Conservation (phyloP, 2,113 vertebrate species). For the Grallaria varia region DNA sequence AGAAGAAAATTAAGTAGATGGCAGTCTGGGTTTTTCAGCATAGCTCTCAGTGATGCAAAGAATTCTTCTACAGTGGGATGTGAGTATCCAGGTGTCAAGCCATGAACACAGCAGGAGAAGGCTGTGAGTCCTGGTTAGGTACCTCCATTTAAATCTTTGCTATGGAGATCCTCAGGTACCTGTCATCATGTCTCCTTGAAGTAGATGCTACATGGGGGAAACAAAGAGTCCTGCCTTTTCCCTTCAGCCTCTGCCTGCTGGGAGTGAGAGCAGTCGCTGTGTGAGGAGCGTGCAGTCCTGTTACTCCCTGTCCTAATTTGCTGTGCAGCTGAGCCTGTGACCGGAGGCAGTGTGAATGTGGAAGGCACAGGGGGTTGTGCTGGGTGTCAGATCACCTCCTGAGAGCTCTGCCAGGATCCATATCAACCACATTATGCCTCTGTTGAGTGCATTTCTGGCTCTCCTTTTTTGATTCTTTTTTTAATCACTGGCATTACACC, state of each 20-base stretch:
- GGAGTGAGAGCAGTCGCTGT: not conserved
- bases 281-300: not conserved
- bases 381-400: constrained; percentile 3
- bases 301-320: constrained; percentile 11
- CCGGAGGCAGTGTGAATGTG: not conserved
- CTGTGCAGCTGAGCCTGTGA: not conserved
- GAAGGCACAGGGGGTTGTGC: not conserved
- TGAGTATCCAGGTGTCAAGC: not conserved
- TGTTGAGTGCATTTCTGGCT: constrained; percentile 14
- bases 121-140: not conserved
- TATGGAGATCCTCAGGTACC: not conserved
- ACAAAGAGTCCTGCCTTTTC: not conserved
- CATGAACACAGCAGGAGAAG: not conserved
- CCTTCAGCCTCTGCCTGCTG: not conserved
- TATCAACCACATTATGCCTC: not conserved
- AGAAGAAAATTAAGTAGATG: not conserved
- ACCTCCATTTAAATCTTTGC: not conserved
- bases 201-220: not conserved
- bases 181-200: not conserved
- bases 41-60: not conserved
- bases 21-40: not conserved
- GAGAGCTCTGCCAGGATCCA: constrained; percentile 3
- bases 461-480: not conserved
- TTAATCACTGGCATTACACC: not conserved
- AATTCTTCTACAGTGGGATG: not conserved